Base-by-base conservation (phyloP, 1,140 invertebrate species). In the Polypedilum pembai region DNA sequence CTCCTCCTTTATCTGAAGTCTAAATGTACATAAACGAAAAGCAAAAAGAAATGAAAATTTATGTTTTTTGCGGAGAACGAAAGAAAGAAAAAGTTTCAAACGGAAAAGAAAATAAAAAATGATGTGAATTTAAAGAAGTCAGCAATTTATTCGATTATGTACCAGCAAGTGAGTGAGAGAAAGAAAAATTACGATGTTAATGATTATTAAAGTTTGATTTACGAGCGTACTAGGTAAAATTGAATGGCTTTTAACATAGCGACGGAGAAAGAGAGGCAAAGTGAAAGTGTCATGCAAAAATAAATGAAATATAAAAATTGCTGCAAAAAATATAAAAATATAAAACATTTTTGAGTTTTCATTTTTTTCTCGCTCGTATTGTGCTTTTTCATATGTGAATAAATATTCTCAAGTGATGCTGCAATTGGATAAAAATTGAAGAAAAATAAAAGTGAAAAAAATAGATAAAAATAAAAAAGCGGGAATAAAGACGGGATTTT, bases 31-130 rank as follows among this genome's bases (percentile, higher is more conserved):
- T 33, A 33, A 33, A 33, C 24, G 24, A 33, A 33, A 33, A 33
- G 24, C 24, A 33, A 33, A 33, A 33, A 33, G 24, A 33, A 33
- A 56, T 56, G 45, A 56, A 56, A 56, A 56, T 56, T 56, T 56
- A 56, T 56, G 45, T 12, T 56, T 56, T 15, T 56, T n/a, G 12
- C 15, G 45, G n/a, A 56, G 45, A 56, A 56, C 8, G 45, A 56
- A 56, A 15, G 45, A n/a, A 56, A 56, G 45, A 12, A 56, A 56
- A 15, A 56, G 45, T 33, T 33, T 33, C 24, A 33, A 33, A 33
- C 45, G 45, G 45, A 56, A 56, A 56, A 56, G 12, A n/a, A 56
- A 56, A 56, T 56, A 56, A n/a, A n/a, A 56, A n/a, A 56, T 56
- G n/a, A 56, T 56, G 45, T 56, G 45, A 56, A 56, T 56, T 56